These are phyloP conservation scores for Erinaceus europaeus DNA, from an alignment of 2,113 vertebrate genomes.

Conservation along the genomic window DNA sequence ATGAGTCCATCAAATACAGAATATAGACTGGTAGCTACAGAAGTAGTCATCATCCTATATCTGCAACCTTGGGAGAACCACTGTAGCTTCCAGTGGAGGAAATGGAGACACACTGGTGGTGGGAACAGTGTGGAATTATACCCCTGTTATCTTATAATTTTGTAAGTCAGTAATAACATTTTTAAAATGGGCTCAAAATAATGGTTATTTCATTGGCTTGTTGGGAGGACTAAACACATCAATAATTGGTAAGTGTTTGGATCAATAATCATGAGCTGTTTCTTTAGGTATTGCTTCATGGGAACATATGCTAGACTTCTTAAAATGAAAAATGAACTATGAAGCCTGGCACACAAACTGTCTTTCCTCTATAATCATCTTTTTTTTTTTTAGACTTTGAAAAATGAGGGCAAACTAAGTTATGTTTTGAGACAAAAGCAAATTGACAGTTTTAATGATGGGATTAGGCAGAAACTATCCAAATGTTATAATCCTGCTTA, in stretches of 20 bases:
- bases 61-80: no score
- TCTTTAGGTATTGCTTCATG: no score
- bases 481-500: neutral
- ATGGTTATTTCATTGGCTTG: neutral
- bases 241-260: neutral
- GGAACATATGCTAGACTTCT: neutral
- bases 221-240: neutral
- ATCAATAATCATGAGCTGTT: neutral
- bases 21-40: no score
- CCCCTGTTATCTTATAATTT: no score
- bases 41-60: no score
- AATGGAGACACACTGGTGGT: no score
- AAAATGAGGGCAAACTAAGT: neutral
- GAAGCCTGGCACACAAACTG: neutral
- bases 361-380: neutral
- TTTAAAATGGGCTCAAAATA: neutral
- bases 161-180: no score
- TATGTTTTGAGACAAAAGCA: neutral
- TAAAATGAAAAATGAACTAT: neutral
- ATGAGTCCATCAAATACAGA: no score
- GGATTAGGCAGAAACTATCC: neutral
- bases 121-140: no score
- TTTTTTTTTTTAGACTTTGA: neutral
- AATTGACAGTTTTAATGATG: neutral
- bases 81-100: no score